Conservation (phyloP, 2,797 vertebrate genomes). For the Poecile montanus region DNA sequence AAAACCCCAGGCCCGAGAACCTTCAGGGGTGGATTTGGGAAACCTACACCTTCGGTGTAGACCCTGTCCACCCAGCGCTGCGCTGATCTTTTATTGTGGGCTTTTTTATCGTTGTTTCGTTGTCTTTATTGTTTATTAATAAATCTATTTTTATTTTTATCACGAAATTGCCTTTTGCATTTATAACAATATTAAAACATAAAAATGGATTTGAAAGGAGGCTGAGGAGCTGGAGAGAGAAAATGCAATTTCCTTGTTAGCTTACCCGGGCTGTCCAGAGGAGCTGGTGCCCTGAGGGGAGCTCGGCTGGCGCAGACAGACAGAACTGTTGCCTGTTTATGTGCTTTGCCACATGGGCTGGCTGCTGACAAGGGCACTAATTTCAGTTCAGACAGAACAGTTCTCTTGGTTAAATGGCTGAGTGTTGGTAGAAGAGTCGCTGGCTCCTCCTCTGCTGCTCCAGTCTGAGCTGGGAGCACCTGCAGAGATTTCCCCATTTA, state of each 20-base stretch:
- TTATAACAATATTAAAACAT: no score
- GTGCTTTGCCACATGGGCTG: not conserved
- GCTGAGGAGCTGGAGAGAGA: not conserved
- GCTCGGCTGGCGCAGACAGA: not conserved
- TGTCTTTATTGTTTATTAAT: no score
- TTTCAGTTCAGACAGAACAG: not conserved
- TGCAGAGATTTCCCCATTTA: not conserved
- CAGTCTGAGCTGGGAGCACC: not conserved
- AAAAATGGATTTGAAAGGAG: not conserved
- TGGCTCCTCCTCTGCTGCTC: not conserved
- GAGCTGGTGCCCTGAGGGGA: not conserved
- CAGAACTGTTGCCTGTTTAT: not conserved
- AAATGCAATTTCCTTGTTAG: not conserved
- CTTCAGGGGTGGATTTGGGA: no score
- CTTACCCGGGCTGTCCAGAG: not conserved
- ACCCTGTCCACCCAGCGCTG: no score
- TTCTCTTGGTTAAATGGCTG: not conserved
- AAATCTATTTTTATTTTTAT: no score
- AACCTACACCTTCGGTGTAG: no score
- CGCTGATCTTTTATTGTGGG: no score
- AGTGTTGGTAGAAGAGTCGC: not conserved
- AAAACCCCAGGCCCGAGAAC: no score
- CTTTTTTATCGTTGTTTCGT: no score
- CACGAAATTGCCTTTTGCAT: no score
- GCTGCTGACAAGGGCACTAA: not conserved